Evolutionary conservation across 2,113 vertebrate species (phyloP).

Genomic region (Vombatus ursinus): DNA sequence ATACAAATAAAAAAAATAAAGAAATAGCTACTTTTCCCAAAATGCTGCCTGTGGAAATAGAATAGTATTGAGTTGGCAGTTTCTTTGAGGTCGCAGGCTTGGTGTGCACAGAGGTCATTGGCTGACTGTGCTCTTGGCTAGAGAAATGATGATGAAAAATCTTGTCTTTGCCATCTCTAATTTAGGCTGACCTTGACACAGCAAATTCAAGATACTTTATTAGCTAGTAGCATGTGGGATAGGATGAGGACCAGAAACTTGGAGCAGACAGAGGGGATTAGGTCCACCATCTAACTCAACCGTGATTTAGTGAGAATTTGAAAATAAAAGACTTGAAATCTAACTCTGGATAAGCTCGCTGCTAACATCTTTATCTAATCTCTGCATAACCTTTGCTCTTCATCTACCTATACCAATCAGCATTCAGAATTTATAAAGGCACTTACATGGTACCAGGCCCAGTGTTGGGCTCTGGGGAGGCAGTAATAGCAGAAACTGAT

Average conservation of each 20-base stretch:
- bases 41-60: not conserved
- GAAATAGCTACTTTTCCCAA: not conserved
- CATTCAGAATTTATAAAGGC: not conserved
- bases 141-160: not conserved
- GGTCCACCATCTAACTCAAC: not conserved
- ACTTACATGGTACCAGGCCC: not conserved
- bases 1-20: not conserved
- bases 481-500: not conserved
- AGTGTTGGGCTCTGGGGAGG: not conserved
- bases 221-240: not conserved
- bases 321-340: not conserved
- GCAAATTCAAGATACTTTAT: not conserved
- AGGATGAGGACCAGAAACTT: not conserved
- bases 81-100: not conserved
- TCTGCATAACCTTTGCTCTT: not conserved
- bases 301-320: not conserved
- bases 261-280: not conserved
- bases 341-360: not conserved
- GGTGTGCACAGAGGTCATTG: not conserved
- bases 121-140: not conserved
- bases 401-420: not conserved
- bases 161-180: not conserved
- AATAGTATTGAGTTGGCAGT: not conserved
- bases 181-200: not conserved
- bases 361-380: not conserved